Conservation (phyloP, 2,797 vertebrate genomes). For the Sternotherus odoratus region DNA sequence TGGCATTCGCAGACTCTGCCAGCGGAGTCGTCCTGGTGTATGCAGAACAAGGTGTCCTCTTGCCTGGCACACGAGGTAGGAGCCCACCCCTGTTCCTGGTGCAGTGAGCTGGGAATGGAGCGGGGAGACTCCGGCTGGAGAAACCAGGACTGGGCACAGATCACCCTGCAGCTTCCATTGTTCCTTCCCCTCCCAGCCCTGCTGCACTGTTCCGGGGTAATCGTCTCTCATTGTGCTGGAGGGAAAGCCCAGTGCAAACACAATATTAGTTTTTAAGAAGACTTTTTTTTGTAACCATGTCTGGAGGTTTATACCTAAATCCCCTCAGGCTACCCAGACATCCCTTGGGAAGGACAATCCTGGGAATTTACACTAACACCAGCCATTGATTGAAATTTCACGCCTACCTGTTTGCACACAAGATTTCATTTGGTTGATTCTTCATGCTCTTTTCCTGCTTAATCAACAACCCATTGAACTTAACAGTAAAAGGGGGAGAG, state of each 20-base stretch:
- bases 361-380: background rate
- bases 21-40: too few relatives aligned
- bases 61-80: too few relatives aligned
- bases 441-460: slow-evolving; percentile 69
- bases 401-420: slow-evolving; percentile 66
- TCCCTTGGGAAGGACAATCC: slow-evolving; percentile 48
- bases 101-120: slow-evolving; percentile 69
- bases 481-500: slow-evolving; percentile 59
- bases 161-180: slow-evolving; percentile 37
- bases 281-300: slow-evolving; percentile 65
- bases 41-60: too few relatives aligned
- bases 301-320: slow-evolving; percentile 47
- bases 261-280: slow-evolving; percentile 63
- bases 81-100: too few relatives aligned
- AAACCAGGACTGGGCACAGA: background rate
- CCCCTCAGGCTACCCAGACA: slow-evolving; percentile 1
- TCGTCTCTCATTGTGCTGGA: slow-evolving; percentile 20
- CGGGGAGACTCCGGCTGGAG: slow-evolving; percentile 50
- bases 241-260: slow-evolving; percentile 52
- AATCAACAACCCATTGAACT: slow-evolving; percentile 64
- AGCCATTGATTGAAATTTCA: slow-evolving; percentile 53
- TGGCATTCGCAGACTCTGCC: too few relatives aligned
- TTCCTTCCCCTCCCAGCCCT: slow-evolving; percentile 4
- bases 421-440: slow-evolving; percentile 64
- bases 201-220: slow-evolving; percentile 12